phyloP scores from a whole-genome alignment of 2,888 invertebrate species.

The Metellina segmentata region DNA sequence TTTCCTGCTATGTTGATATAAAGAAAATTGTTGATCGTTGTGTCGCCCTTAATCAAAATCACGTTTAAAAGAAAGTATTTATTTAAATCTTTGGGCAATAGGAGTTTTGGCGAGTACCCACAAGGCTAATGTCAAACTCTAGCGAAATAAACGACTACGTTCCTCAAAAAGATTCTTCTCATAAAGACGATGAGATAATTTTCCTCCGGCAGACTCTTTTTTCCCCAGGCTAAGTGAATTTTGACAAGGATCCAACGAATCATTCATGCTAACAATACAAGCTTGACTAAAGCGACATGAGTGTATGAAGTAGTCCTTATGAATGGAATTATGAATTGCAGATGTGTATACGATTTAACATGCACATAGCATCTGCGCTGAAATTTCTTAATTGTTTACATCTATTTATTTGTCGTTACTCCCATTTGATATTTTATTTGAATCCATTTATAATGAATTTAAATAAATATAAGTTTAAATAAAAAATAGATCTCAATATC shows the following conservation, averaged over 20 bases:
- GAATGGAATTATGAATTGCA: background rate
- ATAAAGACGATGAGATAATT: background rate
- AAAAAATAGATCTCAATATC: too few relatives aligned
- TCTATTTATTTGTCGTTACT: too few relatives aligned
- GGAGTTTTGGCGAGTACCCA: background rate
- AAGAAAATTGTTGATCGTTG: background rate
- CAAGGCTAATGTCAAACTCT: background rate
- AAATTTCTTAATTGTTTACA: too few relatives aligned
- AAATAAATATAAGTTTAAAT: too few relatives aligned
- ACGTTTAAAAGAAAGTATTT: background rate
- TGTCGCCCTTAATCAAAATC: background rate
- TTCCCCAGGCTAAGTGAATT: background rate
- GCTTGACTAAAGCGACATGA: background rate
- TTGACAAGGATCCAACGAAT: background rate
- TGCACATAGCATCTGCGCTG: too few relatives aligned
- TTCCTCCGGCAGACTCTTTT: background rate
- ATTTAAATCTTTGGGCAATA: background rate
- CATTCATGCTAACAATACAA: background rate
- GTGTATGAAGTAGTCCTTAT: background rate
- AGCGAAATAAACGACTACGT: background rate
- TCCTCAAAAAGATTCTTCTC: background rate
- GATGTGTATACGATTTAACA: too few relatives aligned
- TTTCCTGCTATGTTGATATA: background rate
- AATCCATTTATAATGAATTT: too few relatives aligned
- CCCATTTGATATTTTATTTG: too few relatives aligned